A percentile compares a stretch with the other conserved stretches of the same genome.
Conservation (phyloP, 2,888 invertebrate species). For the Cordylochernes scorpioides region DNA sequence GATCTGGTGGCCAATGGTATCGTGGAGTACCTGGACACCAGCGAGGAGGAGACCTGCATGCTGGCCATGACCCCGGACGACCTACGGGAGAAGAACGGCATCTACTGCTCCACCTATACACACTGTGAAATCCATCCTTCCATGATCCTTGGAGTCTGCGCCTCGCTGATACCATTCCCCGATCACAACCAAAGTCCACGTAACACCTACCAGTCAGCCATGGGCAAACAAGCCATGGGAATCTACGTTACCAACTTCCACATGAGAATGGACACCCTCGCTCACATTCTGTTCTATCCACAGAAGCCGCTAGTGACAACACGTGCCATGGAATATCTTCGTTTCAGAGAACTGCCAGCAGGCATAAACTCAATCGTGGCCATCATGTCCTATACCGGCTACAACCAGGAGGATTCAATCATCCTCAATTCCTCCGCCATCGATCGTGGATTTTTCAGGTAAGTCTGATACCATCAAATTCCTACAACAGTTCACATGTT, state of each 20-base stretch:
- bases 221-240: conserved; percentile 99
- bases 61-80: conserved; percentile 98
- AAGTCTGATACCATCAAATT: no score
- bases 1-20: conserved; percentile 53
- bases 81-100: conserved; percentile 67
- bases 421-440: conserved; percentile 94
- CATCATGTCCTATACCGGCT: conserved; percentile 94
- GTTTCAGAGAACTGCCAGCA: conserved; percentile 34
- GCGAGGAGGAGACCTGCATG: conserved; percentile 99
- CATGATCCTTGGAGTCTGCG: conserved; percentile 98
- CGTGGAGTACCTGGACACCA: conserved; percentile 94
- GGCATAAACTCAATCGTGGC: conserved; percentile 98
- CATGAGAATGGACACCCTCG: conserved; percentile 96
- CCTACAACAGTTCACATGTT: no score
- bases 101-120: conserved; percentile 95
- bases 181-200: conserved; percentile 99
- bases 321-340: conserved; percentile 90
- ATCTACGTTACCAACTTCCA: conserved; percentile 99
- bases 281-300: conserved; percentile 93
- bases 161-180: conserved; percentile 99
- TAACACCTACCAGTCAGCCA: conserved; percentile 99
- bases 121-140: conserved; percentile 99
- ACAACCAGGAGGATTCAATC: conserved; percentile 99
- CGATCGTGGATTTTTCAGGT: conserved; percentile 81
- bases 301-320: conserved; percentile 98